Evolutionary conservation across 2,113 vertebrate species (phyloP), one percentile per base, ranked within the genome.

Genomic region (Ailuropoda melanoleuca): DNA sequence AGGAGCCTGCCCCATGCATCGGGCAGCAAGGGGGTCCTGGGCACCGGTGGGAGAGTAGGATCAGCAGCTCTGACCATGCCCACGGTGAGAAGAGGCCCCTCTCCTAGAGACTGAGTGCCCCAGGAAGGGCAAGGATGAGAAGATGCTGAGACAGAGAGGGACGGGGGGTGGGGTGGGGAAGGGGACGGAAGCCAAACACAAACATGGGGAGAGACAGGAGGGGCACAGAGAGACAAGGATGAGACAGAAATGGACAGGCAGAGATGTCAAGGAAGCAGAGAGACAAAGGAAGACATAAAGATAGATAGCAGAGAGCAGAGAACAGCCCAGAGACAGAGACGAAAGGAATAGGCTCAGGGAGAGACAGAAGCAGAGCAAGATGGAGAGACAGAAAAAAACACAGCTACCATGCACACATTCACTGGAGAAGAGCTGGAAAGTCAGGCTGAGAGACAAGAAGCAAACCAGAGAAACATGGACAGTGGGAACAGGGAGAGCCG

Each of bases 41-140:
- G 43, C 8, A 6, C 34, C 46, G 18, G 46, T 0, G 29, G 26
- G 3, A 0, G 0, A 12, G 19, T 43, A 43, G 43, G 5, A 43
- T 43, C 43, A 43, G 6, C 43, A 43, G 43, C 43, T 43, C 43
- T 43, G 43, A 50, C 19, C 6, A 21, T 0, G 1, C 8, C 56
- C 37, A 4, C 1, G 1, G 50, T 1, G 39, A 39, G 17, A 70
- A 24, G 39, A 86, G 11, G 70, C 12, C 37, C 21, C 7, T 77
- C 21, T 23, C 34, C 56, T 11, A 2, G 14, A 55, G 56, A 37
- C 50, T 6, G 31, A 1, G 29, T 6, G 3, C 9, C 18, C 46
- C 78, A 3, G 31, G 62, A 66, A 64, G 18, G 53, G 19, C 24
- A 31, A 31, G 8, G n/a, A 39, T 1, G 37, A 13, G 3, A 64